Evolutionary conservation across 2,797 vertebrate species (phyloP), one percentile per base, ranked within the genome.

Genomic region (Sebastes trivittatus): DNA sequence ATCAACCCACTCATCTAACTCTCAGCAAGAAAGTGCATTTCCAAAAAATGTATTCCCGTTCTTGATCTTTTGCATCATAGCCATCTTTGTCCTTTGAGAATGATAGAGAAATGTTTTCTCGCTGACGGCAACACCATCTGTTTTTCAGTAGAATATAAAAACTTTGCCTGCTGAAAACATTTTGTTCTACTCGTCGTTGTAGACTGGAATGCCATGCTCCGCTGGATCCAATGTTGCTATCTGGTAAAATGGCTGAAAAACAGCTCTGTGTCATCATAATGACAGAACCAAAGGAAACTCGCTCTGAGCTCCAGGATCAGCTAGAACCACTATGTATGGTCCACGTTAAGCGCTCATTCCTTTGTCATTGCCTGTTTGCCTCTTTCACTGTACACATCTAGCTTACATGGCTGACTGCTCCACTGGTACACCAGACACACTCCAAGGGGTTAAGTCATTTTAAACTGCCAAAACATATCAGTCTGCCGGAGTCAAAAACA

Each of bases 251-350:
- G 22, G 29, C 59, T 71, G 79, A 87, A 82, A 87, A 85, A 87
- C 77, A 81, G 20, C 49, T 85, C 72, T 71, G 75, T 68, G 75
- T 79, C 73, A 86, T 81, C 77, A 77, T 55, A 78, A 52, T 23
- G 63, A 70, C 38, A 29, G 29, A 75, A 58, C 58, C 69, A 76
- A 72, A 78, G 23, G 71, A 77, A 81, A 79, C 54, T 22, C 49
- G n/a, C 36, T 18, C 30, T 87, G 71, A 92, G 75, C 86, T 86
- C 78, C 30, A 62, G 83, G 82, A 88, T 89, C 83, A 89, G 78
- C 69, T 67, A 70, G 4, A 88, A 80, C 65, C 77, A 80, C 79
- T 65, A 11, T 29, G 25, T 25, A 58, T 18, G n/a, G 16, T 72
- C 52, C 22, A 63, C 8, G 9, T 11, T 72, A 68, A 42, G 78